Evolutionary conservation across 1,140 invertebrate species (phyloP), one percentile per base, ranked within the genome.

Genomic region (Amyelois transitella): DNA sequence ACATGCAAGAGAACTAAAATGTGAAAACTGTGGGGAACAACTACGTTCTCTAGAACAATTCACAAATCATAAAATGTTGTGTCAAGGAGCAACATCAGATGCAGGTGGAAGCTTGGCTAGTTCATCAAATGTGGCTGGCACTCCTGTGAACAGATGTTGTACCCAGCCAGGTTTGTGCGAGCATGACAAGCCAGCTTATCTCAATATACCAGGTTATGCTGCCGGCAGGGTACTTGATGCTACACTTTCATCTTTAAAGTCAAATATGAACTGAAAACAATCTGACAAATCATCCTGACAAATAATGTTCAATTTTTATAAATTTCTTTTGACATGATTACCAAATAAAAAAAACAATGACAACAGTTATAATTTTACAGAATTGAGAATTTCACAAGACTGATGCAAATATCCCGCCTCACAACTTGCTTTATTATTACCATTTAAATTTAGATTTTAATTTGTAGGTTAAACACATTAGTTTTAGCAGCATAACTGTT

Each of bases 361-460:
- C n/a, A n/a, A n/a, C 77, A 76, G 74, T 79, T 75, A 82, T 79
- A 69, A 79, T 82, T 84, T 86, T 83, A n/a, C 77, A 79, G 73
- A 81, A 79, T 81, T 85, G 76, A 85, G 69, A 86, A 86, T 83
- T 86, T 82, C 83, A 88, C 82, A 88, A 88, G 85, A 88, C 85
- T 88, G 85, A 88, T 88, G 81, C 85, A 86, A 88, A 88, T 88
- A 80, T 88, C 85, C 85, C 85, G 83, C 85, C 85, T 88, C 83
- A 86, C 82, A 76, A 88, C 83, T 88, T 88, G 85, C 83, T 88
- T 88, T 88, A 88, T 86, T 81, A 84, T 86, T 85, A 88, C 82
- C 82, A 88, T 83, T 80, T 82, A 81, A 79, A 81, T 70, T 76
- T 82, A 84, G 72, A 66, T 54, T 80, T 77, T 84, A 87, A 73